Conservation (phyloP, 2,113 vertebrate genomes). For the Vireo altiloquus region DNA sequence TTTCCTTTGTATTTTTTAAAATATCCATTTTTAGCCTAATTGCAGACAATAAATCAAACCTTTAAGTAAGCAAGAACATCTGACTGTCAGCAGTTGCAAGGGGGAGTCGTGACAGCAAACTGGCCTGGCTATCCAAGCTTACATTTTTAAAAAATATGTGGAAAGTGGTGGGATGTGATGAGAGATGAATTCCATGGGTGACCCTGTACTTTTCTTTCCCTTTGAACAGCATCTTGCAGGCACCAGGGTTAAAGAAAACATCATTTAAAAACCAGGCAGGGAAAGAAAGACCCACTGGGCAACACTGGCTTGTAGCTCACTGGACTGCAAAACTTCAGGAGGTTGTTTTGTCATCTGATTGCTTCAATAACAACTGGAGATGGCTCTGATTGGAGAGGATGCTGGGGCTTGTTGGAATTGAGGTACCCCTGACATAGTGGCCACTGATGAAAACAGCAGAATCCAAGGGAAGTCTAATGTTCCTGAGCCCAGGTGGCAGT, state of each 20-base stretch:
- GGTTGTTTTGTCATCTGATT: background rate
- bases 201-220: background rate
- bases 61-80: slow-evolving; percentile 25
- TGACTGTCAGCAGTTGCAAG: slow-evolving; percentile 7
- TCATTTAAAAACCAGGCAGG: background rate
- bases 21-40: slow-evolving; percentile 3
- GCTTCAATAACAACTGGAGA: background rate
- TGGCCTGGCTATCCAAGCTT: background rate
- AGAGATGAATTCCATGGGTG: slow-evolving; percentile 35
- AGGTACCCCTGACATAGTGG: background rate
- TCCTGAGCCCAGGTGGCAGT: background rate
- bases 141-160: background rate
- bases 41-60: slow-evolving; percentile 20
- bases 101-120: slow-evolving; percentile 4
- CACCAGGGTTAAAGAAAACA: background rate
- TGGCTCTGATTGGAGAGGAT: background rate
- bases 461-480: background rate
- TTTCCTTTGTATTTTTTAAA: slow-evolving; percentile 25
- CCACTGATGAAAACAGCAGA: background rate
- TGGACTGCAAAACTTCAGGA: background rate
- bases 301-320: background rate
- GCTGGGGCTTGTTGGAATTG: background rate
- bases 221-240: slow-evolving; percentile 23
- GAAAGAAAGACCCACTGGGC: background rate
- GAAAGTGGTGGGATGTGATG: background rate